These are phyloP conservation scores for Notocelia uddmanniana DNA, from an alignment of 2,888 invertebrate species.

Conservation along the genomic window DNA sequence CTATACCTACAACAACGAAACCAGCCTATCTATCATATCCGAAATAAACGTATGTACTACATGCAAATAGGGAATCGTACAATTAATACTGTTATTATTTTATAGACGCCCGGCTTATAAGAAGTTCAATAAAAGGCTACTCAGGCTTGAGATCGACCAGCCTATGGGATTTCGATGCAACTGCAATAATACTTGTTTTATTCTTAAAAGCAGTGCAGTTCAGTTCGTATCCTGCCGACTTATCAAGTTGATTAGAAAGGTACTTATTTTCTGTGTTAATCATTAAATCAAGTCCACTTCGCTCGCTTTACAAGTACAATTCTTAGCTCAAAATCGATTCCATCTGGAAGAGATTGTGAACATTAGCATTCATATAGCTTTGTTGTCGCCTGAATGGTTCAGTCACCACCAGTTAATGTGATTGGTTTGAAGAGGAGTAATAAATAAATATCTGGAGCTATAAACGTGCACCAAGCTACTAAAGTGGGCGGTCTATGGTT, in stretches of 20 bases:
- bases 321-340: too few relatives aligned
- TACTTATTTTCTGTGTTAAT: neutral
- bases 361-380: too few relatives aligned
- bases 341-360: too few relatives aligned
- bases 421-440: too few relatives aligned
- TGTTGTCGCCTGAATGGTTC: too few relatives aligned
- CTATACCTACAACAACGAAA: neutral
- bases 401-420: too few relatives aligned
- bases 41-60: neutral
- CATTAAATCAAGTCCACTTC: too few relatives aligned
- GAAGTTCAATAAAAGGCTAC: neutral
- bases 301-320: too few relatives aligned
- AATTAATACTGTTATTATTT: conserved; percentile 17
- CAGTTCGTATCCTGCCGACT: neutral
- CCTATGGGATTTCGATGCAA: neutral
- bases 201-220: neutral
- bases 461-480: neutral
- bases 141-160: conserved; percentile 6
- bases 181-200: conserved; percentile 23
- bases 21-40: neutral
- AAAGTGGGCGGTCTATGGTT: neutral
- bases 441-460: too few relatives aligned
- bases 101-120: conserved; percentile 11
- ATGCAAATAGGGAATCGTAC: neutral
- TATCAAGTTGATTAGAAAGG: neutral